Base-by-base conservation (phyloP, 30 jellyfish, hydroid and myxozoan species). In the Clytia hemisphaerica region DNA sequence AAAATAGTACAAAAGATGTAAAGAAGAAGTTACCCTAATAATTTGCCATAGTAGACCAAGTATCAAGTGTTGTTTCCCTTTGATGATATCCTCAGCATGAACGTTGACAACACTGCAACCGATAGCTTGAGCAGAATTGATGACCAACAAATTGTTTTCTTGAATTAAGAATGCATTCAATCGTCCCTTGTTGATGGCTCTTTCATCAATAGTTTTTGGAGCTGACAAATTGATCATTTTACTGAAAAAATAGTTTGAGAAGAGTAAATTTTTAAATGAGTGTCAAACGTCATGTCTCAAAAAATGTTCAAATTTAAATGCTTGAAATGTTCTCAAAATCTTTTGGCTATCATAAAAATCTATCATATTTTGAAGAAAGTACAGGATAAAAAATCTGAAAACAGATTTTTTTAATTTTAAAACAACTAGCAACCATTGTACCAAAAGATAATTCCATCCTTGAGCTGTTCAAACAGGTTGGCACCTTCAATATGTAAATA, bases 21-120 rank as follows among this genome's bases (percentile, higher is more conserved):
- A 18, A 12, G 18, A 60, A 60, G 1, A 65, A 37, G 93, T 45
- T 42, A 93, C 99, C 81, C 95, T 78, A 70, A 93, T 93, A 58
- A 93, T 93, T 73, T 93, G 99, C 99, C 99, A 93, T 60, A 93
- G 51, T 19, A 93, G 93, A 34, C 99, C 99, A 67, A 93, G 94
- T 10, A 78, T 61, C 72, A 93, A 76, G 71, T 93, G 99, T 22
- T 66, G 81, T 70, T 76, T 79, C 29, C 94, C 94, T 42, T 71
- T 66, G 45, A 91, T 51, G 50, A 93, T 42, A 79, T 93, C 99
- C 49, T 93, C 96, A 12, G 99, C 93, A 65, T 92, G 94, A 72
- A 93, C 77, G 60, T 93, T 93, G 18, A 93, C 99, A 28, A 85
- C 95, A 64, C 93, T 87, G 84, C 96, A 84, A 6, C 99, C 99